Percentiles rank a stretch among this genome's conserved stretches.
Conservation (phyloP, 2,113 vertebrate species). For the Puntigrus tetrazona region DNA sequence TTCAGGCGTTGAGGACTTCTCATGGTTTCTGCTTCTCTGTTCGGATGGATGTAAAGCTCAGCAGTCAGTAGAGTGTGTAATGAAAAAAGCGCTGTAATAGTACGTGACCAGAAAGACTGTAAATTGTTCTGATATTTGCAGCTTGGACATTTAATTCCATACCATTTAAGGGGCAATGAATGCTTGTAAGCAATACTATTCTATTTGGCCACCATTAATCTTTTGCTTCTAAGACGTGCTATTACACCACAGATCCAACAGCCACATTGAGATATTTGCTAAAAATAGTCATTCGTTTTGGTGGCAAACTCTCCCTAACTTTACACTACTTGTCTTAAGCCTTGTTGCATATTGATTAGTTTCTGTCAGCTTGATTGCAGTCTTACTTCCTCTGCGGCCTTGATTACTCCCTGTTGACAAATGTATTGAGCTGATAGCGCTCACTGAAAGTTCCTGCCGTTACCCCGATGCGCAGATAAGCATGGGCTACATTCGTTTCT, state of each 20-base stretch:
- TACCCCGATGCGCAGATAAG: constrained; percentile 39
- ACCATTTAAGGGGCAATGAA: constrained; percentile 12
- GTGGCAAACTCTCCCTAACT: constrained; percentile 41
- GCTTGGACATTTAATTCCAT: constrained; percentile 18
- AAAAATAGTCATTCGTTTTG: constrained; percentile 50
- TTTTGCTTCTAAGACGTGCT: background rate
- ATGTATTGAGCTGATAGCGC: constrained; percentile 66
- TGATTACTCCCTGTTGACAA: constrained; percentile 68
- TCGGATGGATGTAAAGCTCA: constrained; percentile 69
- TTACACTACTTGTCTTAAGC: constrained; percentile 52
- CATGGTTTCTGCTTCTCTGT: constrained; percentile 61
- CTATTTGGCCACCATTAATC: background rate
- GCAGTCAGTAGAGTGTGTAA: constrained; percentile 74
- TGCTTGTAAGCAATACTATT: background rate
- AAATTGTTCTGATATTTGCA: constrained; percentile 1
- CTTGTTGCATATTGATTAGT: constrained; percentile 65
- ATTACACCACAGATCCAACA: background rate
- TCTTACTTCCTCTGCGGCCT: constrained; percentile 54
- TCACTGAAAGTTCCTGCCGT: constrained; percentile 46
- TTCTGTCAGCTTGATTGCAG: constrained; percentile 57
- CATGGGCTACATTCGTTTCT: constrained; percentile 28
- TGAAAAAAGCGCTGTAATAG: constrained; percentile 68
- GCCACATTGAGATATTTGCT: background rate
- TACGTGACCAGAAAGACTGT: constrained; percentile 60
- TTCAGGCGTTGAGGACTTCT: background rate